A percentile compares a stretch with the other conserved stretches of the same genome.
Evolutionary conservation across 1,140 invertebrate genomes (phyloP).

Genomic region (Drosophila mayri): DNA sequence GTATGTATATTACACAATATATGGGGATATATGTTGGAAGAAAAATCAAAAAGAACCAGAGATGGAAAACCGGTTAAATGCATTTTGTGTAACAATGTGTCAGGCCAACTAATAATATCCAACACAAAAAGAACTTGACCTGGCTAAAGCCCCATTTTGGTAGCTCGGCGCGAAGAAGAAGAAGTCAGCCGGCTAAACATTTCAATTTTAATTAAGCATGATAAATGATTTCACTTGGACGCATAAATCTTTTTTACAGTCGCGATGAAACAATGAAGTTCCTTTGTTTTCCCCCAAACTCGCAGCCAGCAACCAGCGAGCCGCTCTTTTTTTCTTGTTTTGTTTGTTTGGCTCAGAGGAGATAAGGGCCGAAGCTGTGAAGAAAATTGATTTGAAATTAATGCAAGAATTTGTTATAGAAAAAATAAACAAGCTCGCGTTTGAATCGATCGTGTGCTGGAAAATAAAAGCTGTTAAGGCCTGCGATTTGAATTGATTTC

Average conservation of each 20-base stretch:
- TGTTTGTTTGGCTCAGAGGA: conserved; percentile 37
- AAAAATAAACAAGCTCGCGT: conserved; percentile 81
- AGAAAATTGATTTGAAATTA: conserved; percentile 85
- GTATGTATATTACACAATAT: background rate
- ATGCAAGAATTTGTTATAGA: conserved; percentile 85
- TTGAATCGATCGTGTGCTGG: conserved; percentile 69
- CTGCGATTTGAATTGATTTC: conserved; percentile 80
- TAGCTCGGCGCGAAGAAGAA: conserved; percentile 35
- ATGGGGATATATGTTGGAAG: conserved; percentile 1
- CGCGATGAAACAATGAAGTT: conserved; percentile 83
- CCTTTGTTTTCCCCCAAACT: conserved; percentile 68
- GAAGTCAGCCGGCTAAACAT: conserved; percentile 79
- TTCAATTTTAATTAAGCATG: conserved; percentile 85
- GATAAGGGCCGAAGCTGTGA: conserved; percentile 72
- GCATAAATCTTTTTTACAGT: conserved; percentile 83
- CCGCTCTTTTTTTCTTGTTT: conserved; percentile 21
- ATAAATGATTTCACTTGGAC: conserved; percentile 84
- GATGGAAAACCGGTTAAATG: conserved; percentile 74
- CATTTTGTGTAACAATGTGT: conserved; percentile 82
- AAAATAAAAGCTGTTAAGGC: conserved; percentile 69
- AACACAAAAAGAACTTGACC: conserved; percentile 42
- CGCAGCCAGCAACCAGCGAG: conserved; percentile 27
- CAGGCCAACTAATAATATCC: conserved; percentile 66
- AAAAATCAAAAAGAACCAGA: conserved; percentile 3
- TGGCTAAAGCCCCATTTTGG: conserved; percentile 50